These are phyloP conservation scores for Arrhamphus sclerolepis DNA, from an alignment of 2,797 vertebrate species.

Conservation along the genomic window DNA sequence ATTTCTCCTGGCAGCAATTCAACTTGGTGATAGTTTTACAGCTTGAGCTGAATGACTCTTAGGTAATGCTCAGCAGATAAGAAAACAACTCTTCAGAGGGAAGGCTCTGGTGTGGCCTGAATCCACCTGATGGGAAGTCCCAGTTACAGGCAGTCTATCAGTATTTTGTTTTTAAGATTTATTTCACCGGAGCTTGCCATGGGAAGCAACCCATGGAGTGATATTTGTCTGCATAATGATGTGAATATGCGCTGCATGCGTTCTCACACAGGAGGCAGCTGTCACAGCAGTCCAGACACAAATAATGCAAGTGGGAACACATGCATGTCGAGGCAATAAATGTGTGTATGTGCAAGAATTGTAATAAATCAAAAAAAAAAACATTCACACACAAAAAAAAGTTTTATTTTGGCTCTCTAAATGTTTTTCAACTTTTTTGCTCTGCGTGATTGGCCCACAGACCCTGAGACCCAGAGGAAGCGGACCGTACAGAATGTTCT, in stretches of 20 bases:
- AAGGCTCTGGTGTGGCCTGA: constrained; percentile 21
- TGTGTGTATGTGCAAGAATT: neutral
- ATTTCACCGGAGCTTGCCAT: constrained; percentile 41
- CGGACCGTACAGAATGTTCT: constrained; percentile 98
- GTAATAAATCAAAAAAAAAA: neutral
- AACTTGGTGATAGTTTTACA: constrained; percentile 7
- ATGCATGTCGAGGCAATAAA: constrained; percentile 5
- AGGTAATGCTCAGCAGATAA: constrained; percentile 12
- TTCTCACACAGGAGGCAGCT: constrained; percentile 37
- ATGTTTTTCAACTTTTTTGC: constrained; percentile 42
- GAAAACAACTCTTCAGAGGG: constrained; percentile 15
- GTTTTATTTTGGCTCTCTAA: neutral
- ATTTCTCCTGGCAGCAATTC: constrained; percentile 26
- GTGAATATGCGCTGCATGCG: constrained; percentile 30
- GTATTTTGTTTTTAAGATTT: constrained; percentile 33
- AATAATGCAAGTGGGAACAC: constrained; percentile 7
- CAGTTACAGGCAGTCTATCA: constrained; percentile 18
- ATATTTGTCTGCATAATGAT: constrained; percentile 56
- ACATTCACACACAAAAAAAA: constrained; percentile 3
- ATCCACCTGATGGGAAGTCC: constrained; percentile 36
- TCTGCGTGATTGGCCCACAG: constrained; percentile 71
- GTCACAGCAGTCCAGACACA: constrained; percentile 30
- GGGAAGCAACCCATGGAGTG: constrained; percentile 31
- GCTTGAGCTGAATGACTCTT: constrained; percentile 15
- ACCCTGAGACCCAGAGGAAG: constrained; percentile 97